These are phyloP conservation scores for Blastomussa wellsi DNA, from an alignment of 92 coral and sea anemone species.

Conservation along the genomic window DNA sequence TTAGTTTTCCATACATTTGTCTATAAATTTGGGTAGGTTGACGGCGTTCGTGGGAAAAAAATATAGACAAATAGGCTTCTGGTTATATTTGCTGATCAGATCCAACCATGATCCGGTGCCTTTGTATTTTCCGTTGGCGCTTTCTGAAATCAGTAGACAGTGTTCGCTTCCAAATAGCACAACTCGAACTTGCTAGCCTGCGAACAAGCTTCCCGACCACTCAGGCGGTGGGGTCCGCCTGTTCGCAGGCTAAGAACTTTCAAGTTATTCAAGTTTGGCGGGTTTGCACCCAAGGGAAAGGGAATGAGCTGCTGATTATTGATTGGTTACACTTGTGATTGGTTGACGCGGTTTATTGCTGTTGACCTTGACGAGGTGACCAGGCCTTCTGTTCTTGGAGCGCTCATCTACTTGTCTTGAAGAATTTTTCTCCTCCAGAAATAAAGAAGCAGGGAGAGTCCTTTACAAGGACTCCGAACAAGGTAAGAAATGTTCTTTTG, in stretches of 20 bases:
- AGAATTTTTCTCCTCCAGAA: neutral
- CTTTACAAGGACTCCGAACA: neutral
- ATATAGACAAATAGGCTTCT: too few relatives aligned
- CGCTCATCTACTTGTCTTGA: neutral
- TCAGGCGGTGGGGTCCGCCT: too few relatives aligned
- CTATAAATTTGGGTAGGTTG: too few relatives aligned
- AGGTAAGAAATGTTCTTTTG: neutral
- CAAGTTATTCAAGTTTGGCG: slow-evolving; percentile 39
- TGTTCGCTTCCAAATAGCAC: too few relatives aligned
- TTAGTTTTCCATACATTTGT: too few relatives aligned
- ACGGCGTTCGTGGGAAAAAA: too few relatives aligned
- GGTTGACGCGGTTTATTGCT: neutral
- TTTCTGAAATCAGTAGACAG: too few relatives aligned
- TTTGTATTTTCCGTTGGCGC: too few relatives aligned
- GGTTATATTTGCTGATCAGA: too few relatives aligned
- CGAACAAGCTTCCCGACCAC: too few relatives aligned
- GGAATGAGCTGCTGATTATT: slow-evolving; percentile 16
- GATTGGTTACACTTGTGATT: slow-evolving; percentile 10
- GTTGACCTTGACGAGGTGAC: neutral
- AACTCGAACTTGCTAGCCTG: too few relatives aligned
- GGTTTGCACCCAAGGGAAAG: slow-evolving; percentile 26
- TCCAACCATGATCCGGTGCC: too few relatives aligned
- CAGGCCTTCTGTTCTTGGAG: slow-evolving; percentile 1
- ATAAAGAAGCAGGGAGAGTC: neutral
- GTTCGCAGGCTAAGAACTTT: neutral